These are phyloP conservation scores for Dolichotis patagonum DNA, from an alignment of 2,113 vertebrate genomes.

Conservation along the genomic window DNA sequence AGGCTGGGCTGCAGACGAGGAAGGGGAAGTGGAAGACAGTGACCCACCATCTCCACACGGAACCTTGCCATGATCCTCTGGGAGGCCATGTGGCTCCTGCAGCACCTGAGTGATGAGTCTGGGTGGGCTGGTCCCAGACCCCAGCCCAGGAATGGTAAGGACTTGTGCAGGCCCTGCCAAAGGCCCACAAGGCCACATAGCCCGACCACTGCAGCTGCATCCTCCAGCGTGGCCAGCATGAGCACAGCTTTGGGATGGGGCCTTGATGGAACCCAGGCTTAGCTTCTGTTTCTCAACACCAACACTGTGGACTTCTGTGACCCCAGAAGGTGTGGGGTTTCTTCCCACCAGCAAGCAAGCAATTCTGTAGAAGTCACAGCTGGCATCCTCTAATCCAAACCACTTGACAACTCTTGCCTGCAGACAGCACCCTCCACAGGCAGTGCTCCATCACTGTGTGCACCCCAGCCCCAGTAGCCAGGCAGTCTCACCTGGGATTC, in stretches of 20 bases:
- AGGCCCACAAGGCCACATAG: background rate
- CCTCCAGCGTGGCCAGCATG: background rate
- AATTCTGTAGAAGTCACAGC: background rate
- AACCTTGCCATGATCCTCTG: background rate
- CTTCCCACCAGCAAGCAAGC: background rate
- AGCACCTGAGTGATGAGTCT: background rate
- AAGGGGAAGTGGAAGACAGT: background rate
- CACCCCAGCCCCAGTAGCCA: background rate
- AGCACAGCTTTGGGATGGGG: background rate
- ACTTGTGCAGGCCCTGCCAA: too few relatives aligned
- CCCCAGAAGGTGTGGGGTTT: background rate
- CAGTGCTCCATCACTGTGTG: background rate
- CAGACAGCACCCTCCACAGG: background rate
- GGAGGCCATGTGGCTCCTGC: background rate
- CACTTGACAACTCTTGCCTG: background rate
- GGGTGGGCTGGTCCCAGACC: background rate
- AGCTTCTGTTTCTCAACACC: background rate
- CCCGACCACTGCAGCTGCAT: background rate
- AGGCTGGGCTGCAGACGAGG: background rate
- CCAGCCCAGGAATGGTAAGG: too few relatives aligned
- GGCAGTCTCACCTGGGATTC: background rate
- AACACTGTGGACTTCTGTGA: background rate
- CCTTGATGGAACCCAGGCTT: background rate
- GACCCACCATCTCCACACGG: too few relatives aligned
- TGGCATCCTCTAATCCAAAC: background rate